These are phyloP conservation scores for Mongoloraphidia duomilia DNA, from an alignment of 2,888 invertebrate species.

Conservation along the genomic window DNA sequence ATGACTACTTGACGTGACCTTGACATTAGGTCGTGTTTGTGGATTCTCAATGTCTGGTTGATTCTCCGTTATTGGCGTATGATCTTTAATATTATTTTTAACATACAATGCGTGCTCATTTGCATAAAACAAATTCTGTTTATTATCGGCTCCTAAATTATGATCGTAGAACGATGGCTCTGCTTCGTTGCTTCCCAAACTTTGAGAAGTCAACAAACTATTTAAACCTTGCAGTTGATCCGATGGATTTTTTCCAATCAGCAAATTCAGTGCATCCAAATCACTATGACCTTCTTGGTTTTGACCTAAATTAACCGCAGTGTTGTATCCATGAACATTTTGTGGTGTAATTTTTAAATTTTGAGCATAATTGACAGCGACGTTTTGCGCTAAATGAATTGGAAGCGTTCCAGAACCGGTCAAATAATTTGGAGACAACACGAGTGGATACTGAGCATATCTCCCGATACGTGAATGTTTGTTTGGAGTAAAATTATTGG, in stretches of 20 bases:
- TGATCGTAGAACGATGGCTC: constrained; percentile 10
- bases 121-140: constrained; percentile 3
- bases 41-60: constrained; percentile 32
- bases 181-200: not conserved
- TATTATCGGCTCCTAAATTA: constrained; percentile 18
- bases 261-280: constrained; percentile 31
- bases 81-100: constrained; percentile 22
- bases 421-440: constrained; percentile 6
- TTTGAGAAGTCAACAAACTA: constrained; percentile 23
- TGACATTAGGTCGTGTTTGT: constrained; percentile 17
- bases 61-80: constrained; percentile 34
- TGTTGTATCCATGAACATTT: not conserved
- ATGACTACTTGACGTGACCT: constrained; percentile 5
- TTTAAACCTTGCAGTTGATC: constrained; percentile 36
- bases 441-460: not conserved
- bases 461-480: not conserved
- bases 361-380: not conserved
- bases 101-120: too few relatives aligned
- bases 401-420: constrained; percentile 1
- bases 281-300: constrained; percentile 11
- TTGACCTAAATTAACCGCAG: constrained; percentile 1
- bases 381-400: not conserved
- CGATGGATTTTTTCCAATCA: constrained; percentile 34
- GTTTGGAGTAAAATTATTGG: not conserved
- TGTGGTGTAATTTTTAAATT: not conserved